These are phyloP conservation scores for Hiodon alosoides DNA, from an alignment of 2,113 vertebrate genomes.

Conservation along the genomic window DNA sequence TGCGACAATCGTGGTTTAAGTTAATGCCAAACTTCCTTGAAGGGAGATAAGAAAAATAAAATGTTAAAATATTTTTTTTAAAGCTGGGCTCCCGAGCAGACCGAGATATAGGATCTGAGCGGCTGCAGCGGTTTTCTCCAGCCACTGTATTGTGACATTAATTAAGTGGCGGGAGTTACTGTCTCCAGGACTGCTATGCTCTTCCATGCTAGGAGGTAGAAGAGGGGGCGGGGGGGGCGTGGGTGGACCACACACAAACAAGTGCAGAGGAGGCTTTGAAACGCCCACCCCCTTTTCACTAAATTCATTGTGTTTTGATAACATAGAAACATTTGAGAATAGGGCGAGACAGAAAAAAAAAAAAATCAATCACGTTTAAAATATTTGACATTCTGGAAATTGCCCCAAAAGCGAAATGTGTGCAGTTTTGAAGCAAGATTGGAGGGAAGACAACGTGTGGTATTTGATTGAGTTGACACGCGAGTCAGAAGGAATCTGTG, in stretches of 20 bases:
- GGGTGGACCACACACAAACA: too few species aligned
- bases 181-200: too few species aligned
- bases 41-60: conserved; percentile 12
- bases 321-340: background rate
- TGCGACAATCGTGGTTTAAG: conserved; percentile 23
- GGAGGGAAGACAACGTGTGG: too few species aligned
- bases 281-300: background rate
- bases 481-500: background rate
- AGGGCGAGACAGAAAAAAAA: background rate
- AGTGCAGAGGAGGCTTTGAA: too few species aligned
- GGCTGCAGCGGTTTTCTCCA: background rate
- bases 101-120: conserved; percentile 40
- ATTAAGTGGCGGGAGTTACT: background rate
- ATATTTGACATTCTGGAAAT: background rate
- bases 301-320: background rate
- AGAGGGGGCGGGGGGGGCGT: too few species aligned
- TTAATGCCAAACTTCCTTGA: background rate
- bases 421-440: background rate
- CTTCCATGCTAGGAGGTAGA: too few species aligned
- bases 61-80: conserved; percentile 39
- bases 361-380: background rate
- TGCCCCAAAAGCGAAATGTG: background rate
- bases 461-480: background rate
- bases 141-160: conserved; percentile 32
- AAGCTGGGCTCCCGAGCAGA: conserved; percentile 20